Base-by-base conservation (phyloP, 2,888 invertebrate species). In the Trichogramma evanescens region DNA sequence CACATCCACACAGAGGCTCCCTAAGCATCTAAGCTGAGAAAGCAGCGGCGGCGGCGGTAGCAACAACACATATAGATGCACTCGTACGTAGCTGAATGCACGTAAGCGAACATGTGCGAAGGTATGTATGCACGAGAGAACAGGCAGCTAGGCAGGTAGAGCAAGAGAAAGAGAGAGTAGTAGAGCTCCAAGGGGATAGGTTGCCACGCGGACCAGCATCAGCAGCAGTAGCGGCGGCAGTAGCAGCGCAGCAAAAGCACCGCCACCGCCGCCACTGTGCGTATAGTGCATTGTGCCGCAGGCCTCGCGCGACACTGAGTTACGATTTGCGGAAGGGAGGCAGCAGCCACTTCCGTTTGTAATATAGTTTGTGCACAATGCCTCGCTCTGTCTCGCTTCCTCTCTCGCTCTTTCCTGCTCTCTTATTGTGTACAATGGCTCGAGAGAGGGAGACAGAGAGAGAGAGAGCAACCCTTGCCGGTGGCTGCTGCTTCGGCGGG, bases 291-390 rank as follows among this genome's bases (percentile, higher is more conserved):
- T 59, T 68, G 68, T 68, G 68, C 67, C 61, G 63, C 67, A 62
- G 66, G 66, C 26, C 26, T 68, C 70, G 72, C 70, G 72, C 71
- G 76, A 75, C 75, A 74, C 72, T 77, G 75, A 77, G 74, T 76
- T 77, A 77, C 72, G 75, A 71, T 70, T 68, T 66, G 70, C 75
- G 76, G 77, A 76, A 75, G 77, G 73, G 71, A 73, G 74, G 71
- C 72, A 71, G 75, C 70, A 71, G 72, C 72, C 71, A 74, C 77
- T 76, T 77, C 77, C 77, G 74, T 69, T 72, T 76, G 76, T 74
- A 76, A 77, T 76, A 73, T 74, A 76, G 75, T 76, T 77, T 74
- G 72, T 70, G 70, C 72, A 76, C 76, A 76, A 77, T 77, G 71
- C 71, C 68, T 69, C 26, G 26, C 26, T 26, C 26, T 26, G 26